Base-by-base conservation (phyloP, 2,113 vertebrate species). In the Nansenia antarctica region DNA sequence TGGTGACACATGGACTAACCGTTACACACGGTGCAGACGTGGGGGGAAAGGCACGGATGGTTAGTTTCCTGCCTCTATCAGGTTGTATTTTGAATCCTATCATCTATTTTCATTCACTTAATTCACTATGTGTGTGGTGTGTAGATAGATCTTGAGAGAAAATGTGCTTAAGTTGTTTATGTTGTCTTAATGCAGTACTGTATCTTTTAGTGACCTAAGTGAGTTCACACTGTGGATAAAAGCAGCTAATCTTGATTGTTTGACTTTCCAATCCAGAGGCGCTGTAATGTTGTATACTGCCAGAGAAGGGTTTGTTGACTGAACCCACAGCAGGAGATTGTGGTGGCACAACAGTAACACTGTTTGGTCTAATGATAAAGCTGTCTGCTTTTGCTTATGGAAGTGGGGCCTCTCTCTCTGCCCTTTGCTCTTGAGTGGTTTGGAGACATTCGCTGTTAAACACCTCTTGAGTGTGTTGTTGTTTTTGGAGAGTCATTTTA, bases 101-200 rank as follows among this genome's bases (percentile, higher is more conserved):
- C 29, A 30, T 8, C 29, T 32, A 30, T 30, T 58, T 32, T 8
- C n/a, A n/a, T n/a, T 15, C n/a, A 30, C 27, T 58, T 32, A 2
- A n/a, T 14, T 14, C 18, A 20, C 42, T 37, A 27, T 12, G 24
- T 47, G 32, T 62, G 15, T 62, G 67, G 62, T 63, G 62, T 70
- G 54, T n/a, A n/a, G n/a, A n/a, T n/a, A n/a, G n/a, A 63, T 76
- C 60, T 70, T 42, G 1, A 24, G 22, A n/a, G n/a, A n/a, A 26
- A 24, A 55, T n/a, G 29, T 39, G n/a, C n/a, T n/a, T 0, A 59
- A 9, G 29, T 53, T 5, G 57, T 60, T 59, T 64, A 20, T 64
- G 2, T 37, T 61, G 6, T 29, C 15, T 32, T n/a, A 47, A 35
- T 61, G 47, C 74, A 71, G 67, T 60, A 66, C 74, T 66, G 58